Evolutionary conservation across 2,797 vertebrate species (phyloP).

Genomic region (Fistularia tabacaria): DNA sequence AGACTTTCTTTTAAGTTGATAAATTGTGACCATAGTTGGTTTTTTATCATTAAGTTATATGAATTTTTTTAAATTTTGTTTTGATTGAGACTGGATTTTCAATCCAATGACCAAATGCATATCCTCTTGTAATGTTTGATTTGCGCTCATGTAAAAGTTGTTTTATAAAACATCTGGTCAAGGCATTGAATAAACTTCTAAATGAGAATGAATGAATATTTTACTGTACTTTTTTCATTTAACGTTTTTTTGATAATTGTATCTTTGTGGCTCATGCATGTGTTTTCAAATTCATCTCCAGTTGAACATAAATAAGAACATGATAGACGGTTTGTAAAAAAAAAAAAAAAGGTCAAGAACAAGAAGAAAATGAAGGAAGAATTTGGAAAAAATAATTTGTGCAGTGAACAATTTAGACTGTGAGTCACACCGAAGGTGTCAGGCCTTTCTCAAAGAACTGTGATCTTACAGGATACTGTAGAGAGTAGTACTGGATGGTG

Average conservation of each 20-base stretch:
- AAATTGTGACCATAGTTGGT: slow-evolving; percentile 66
- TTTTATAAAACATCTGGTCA: slow-evolving; percentile 72
- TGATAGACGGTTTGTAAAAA: too few relatives aligned
- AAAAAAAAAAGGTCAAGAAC: too few relatives aligned
- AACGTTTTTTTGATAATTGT: slow-evolving; percentile 14
- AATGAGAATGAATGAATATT: slow-evolving; percentile 46
- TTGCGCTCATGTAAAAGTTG: slow-evolving; percentile 68
- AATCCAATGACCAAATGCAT: slow-evolving; percentile 83
- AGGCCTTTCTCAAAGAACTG: too few relatives aligned
- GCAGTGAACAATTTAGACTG: too few relatives aligned
- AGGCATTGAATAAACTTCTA: slow-evolving; percentile 79
- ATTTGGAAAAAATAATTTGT: too few relatives aligned
- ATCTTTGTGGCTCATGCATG: too few relatives aligned
- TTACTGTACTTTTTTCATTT: slow-evolving; percentile 34
- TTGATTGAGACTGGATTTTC: slow-evolving; percentile 81
- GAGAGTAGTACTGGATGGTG: too few relatives aligned
- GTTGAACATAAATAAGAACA: too few relatives aligned
- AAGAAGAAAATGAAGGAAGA: too few relatives aligned
- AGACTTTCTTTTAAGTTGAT: slow-evolving; percentile 68
- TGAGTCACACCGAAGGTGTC: too few relatives aligned
- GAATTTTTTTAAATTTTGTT: slow-evolving; percentile 64
- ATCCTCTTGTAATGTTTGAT: slow-evolving; percentile 75
- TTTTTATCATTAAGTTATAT: slow-evolving; percentile 81
- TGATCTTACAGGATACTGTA: too few relatives aligned
- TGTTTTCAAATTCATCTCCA: too few relatives aligned